A percentile compares a stretch with the other conserved stretches of the same genome.
Conservation (phyloP, 2,113 vertebrate genomes). For the Stigmatopora nigra region DNA sequence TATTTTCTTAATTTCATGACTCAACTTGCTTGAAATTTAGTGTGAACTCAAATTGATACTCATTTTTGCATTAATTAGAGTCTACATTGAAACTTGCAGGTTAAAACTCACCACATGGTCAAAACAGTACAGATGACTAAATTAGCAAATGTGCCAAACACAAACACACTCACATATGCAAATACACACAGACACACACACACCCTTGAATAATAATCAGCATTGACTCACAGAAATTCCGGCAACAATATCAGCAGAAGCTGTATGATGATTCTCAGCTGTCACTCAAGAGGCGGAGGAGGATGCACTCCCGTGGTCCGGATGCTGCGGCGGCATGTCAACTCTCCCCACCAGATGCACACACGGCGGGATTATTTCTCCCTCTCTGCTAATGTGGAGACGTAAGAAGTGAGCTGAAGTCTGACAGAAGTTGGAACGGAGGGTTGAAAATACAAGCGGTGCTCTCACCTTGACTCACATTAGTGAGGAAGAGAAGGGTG, state of each 20-base stretch:
- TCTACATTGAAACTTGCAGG: background rate
- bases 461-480: conserved; percentile 54
- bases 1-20: background rate
- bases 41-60: too few species aligned
- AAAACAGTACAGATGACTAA: too few species aligned
- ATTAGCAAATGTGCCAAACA: background rate
- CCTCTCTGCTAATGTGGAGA: background rate
- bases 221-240: background rate
- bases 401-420: conserved; percentile 30
- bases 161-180: background rate
- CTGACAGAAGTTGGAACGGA: conserved; percentile 46
- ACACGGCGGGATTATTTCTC: background rate
- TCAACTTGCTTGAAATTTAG: background rate
- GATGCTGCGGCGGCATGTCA: conserved; percentile 8
- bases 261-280: conserved; percentile 39
- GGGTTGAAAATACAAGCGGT: background rate
- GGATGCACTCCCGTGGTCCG: background rate
- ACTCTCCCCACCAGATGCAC: background rate
- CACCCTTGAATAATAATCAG: background rate
- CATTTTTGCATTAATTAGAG: too few species aligned
- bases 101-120: background rate
- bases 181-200: too few species aligned
- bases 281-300: conserved; percentile 32
- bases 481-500: conserved; percentile 19
- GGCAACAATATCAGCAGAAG: conserved; percentile 20